These are phyloP conservation scores for Parapristionchus giblindavisi DNA, from an alignment of 2,888 invertebrate species.

Conservation along the genomic window DNA sequence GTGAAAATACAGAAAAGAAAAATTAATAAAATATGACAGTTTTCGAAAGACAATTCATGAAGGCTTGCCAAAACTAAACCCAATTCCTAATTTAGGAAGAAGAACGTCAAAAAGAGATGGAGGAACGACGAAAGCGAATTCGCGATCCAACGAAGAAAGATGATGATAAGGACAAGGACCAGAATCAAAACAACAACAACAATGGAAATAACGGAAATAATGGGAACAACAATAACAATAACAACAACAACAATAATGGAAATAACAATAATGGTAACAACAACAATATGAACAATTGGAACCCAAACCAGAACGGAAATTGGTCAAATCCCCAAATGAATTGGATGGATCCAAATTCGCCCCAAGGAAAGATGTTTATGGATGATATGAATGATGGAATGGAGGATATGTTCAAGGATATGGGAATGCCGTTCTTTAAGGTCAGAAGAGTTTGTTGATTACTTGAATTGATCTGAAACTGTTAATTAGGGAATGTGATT, in stretches of 20 bases:
- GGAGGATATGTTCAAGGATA: slow-evolving; percentile 38
- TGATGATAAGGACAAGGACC: slow-evolving; percentile 11
- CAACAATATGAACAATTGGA: neutral
- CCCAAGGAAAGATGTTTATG: slow-evolving; percentile 33
- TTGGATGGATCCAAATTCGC: slow-evolving; percentile 36
- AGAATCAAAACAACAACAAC: slow-evolving; percentile 5
- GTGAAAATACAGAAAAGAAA: neutral
- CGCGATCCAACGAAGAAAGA: slow-evolving; percentile 28
- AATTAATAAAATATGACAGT: neutral
- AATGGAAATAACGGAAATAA: neutral
- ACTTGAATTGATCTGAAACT: neutral
- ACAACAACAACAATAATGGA: neutral
- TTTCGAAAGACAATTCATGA: no score
- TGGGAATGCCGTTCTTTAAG: slow-evolving; percentile 38
- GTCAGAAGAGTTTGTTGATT: neutral
- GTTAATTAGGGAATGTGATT: no score
- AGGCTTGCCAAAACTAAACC: neutral
- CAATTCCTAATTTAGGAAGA: slow-evolving; percentile 6
- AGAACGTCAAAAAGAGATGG: slow-evolving; percentile 16
- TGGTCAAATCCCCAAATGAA: slow-evolving; percentile 1
- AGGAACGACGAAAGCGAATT: slow-evolving; percentile 24
- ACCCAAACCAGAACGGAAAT: neutral
- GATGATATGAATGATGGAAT: slow-evolving; percentile 35
- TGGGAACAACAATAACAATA: neutral
- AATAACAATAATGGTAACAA: neutral